These are phyloP conservation scores for Pangasius sanitwongsei DNA, from an alignment of 2,797 vertebrate genomes.

Conservation along the genomic window DNA sequence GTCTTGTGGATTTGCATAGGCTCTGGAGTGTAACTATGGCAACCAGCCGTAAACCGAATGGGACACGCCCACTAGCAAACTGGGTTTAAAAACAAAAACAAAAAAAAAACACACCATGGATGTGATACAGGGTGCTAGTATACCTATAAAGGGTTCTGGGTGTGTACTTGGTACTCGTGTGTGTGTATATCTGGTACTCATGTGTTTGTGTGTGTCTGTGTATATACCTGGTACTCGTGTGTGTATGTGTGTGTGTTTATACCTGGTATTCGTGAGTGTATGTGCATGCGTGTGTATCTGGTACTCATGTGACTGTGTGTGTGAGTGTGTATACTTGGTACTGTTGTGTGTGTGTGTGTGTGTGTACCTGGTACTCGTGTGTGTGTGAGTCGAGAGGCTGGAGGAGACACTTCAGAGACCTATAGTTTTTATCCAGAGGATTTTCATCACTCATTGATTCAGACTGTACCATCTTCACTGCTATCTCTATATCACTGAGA, in stretches of 20 bases:
- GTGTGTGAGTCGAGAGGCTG: conserved; percentile 71
- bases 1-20: no score
- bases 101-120: no score
- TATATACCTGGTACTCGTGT: no score
- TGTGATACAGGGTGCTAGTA: no score
- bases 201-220: no score
- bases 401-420: conserved; percentile 77
- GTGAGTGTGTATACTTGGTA: not conserved
- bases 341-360: not conserved
- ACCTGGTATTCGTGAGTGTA: not conserved
- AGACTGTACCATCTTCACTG: conserved; percentile 83
- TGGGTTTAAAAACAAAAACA: no score
- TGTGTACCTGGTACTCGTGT: conserved; percentile 77
- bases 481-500: conserved; percentile 85
- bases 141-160: no score
- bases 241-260: not conserved
- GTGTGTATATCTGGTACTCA: no score
- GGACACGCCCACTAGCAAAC: no score
- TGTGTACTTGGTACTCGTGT: no score
- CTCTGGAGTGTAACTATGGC: no score
- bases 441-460: conserved; percentile 73
- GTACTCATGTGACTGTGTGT: not conserved
- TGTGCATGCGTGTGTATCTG: not conserved
- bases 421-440: conserved; percentile 84
- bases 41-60: no score